phyloP scores from a whole-genome alignment of 37 sponge, comb jelly and placozoan genomes.

The Axinella damicornis region DNA sequence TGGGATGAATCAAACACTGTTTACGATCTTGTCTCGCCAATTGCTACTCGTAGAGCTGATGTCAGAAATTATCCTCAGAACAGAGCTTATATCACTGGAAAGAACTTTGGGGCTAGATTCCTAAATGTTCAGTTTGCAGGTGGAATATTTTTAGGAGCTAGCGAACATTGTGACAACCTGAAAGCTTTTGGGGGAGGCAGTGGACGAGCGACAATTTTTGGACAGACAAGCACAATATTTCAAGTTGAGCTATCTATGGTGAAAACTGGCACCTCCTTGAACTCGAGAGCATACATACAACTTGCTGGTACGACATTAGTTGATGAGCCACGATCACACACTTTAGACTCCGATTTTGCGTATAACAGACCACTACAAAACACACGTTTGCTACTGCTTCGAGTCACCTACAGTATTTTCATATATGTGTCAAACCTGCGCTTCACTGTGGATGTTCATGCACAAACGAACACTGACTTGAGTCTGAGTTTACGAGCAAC shows the following conservation, averaged over 20 bases:
- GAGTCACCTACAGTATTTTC: constrained; percentile 3
- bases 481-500: background rate
- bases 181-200: constrained; percentile 43
- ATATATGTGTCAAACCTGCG: background rate
- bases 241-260: too few relatives aligned
- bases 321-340: background rate
- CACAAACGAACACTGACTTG: background rate
- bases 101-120: constrained; percentile 46
- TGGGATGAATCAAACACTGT: constrained; percentile 44
- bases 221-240: constrained; percentile 26
- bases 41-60: constrained; percentile 30
- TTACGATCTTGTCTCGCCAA: constrained; percentile 51
- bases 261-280: too few relatives aligned
- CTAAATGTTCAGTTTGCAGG: constrained; percentile 42
- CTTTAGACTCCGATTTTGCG: too few relatives aligned
- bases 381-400: background rate
- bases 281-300: too few relatives aligned
- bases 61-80: constrained; percentile 43
- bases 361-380: background rate
- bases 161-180: background rate
- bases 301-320: too few relatives aligned
- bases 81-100: constrained; percentile 70
- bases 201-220: constrained; percentile 54
- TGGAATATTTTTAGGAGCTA: constrained; percentile 63
- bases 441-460: background rate